Conservation (phyloP, 2,888 invertebrate species). For the Pyrrhopygopsis socrates region DNA sequence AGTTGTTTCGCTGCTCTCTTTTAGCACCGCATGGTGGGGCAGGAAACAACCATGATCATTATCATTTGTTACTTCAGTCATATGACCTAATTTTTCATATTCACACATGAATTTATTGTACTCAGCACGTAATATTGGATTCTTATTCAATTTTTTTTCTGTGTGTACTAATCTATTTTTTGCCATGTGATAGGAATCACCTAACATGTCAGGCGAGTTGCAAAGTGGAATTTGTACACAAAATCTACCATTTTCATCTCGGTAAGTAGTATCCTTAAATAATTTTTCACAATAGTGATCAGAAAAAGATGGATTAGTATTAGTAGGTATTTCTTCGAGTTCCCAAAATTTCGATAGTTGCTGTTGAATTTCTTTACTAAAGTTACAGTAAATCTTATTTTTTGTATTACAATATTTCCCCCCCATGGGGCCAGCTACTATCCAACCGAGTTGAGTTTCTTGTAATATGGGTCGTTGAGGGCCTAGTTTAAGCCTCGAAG, state of each 20-base stretch:
- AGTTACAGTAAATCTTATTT: constrained; percentile 28
- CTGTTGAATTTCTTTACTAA: constrained; percentile 20
- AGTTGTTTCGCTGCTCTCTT: background rate
- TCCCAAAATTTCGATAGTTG: constrained; percentile 58
- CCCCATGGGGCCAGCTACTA: constrained; percentile 61
- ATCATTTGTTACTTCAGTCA: constrained; percentile 66
- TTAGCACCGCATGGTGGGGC: background rate
- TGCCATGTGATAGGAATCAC: constrained; percentile 8
- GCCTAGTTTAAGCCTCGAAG: constrained; percentile 44
- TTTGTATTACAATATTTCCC: background rate
- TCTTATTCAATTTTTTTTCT: background rate
- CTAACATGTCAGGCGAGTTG: constrained; percentile 3
- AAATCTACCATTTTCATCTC: constrained; percentile 32
- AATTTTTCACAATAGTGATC: constrained; percentile 41
- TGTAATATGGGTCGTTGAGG: constrained; percentile 42
- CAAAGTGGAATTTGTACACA: constrained; percentile 32
- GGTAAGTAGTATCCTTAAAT: constrained; percentile 15
- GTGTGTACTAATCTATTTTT: constrained; percentile 2
- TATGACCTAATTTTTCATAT: constrained; percentile 64
- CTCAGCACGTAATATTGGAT: background rate
- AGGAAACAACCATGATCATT: constrained; percentile 21
- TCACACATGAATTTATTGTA: constrained; percentile 29
- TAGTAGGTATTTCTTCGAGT: constrained; percentile 45
- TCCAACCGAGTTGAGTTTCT: constrained; percentile 64
- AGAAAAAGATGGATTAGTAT: background rate